These are phyloP conservation scores for Pangasius sanitwongsei DNA, from an alignment of 2,797 vertebrate genomes.

Conservation along the genomic window DNA sequence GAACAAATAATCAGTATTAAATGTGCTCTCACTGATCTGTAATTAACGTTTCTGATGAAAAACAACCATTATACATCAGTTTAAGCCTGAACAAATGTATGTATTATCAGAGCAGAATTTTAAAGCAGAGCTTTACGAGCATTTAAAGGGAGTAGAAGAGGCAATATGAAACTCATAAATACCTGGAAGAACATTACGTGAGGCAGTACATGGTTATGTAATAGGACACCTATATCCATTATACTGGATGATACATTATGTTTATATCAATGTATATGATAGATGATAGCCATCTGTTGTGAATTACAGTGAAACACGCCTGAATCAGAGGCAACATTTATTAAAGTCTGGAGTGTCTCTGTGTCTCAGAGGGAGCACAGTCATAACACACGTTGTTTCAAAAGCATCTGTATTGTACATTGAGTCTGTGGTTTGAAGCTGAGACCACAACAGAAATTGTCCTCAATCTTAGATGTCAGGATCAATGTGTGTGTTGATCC, in stretches of 20 bases:
- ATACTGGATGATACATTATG: conserved; percentile 13
- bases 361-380: conserved; percentile 1
- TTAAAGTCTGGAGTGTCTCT: not conserved
- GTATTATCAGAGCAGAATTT: not conserved
- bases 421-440: not conserved
- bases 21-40: conserved; percentile 42
- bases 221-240: conserved; percentile 19
- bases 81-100: not conserved
- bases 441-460: conserved; percentile 1
- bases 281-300: conserved; percentile 25
- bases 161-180: conserved; percentile 32
- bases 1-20: conserved; percentile 52
- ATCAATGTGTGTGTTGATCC: conserved; percentile 4
- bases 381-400: conserved; percentile 1
- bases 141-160: not conserved
- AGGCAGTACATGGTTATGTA: conserved; percentile 27
- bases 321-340: conserved; percentile 26
- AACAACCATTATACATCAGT: conserved; percentile 44
- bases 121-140: not conserved
- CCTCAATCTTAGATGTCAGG: conserved; percentile 14
- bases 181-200: not conserved
- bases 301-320: not conserved
- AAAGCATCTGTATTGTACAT: not conserved
- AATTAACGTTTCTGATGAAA: conserved; percentile 43
- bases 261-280: conserved; percentile 6